Conservation (phyloP, 2,113 vertebrate genomes). For the Sinosuthora webbiana region DNA sequence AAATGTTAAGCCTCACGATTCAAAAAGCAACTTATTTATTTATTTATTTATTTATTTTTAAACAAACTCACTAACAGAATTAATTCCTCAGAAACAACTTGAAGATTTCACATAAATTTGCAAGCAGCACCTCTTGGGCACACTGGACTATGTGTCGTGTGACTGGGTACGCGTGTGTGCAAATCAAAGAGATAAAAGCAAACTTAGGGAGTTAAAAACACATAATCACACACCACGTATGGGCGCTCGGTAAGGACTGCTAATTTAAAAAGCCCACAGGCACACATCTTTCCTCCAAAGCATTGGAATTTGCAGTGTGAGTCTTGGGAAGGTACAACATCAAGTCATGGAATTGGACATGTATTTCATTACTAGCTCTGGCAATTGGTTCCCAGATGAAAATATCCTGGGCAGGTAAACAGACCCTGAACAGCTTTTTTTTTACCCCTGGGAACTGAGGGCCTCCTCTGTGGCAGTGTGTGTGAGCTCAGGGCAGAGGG, state of each 20-base stretch:
- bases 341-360: background rate
- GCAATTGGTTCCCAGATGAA: background rate
- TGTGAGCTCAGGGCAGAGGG: background rate
- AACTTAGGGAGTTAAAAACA: background rate
- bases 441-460: too few relatives aligned
- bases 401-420: background rate
- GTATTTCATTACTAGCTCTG: background rate
- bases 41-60: background rate
- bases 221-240: fast-evolving
- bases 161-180: fast-evolving
- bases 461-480: background rate
- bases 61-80: background rate
- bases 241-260: background rate
- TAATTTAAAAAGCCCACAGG: background rate
- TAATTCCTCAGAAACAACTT: background rate
- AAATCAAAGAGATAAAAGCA: background rate
- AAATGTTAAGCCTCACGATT: background rate
- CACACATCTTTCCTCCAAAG: background rate
- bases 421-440: background rate
- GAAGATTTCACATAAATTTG: background rate
- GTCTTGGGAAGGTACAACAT: background rate
- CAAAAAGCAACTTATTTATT: background rate
- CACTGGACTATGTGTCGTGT: fast-evolving
- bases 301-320: background rate
- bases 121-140: background rate